Percentiles rank a stretch among this genome's conserved stretches.
These are phyloP conservation scores for Lasaia peninsularis DNA, from an alignment of 1,140 invertebrate genomes.

Conservation along the genomic window DNA sequence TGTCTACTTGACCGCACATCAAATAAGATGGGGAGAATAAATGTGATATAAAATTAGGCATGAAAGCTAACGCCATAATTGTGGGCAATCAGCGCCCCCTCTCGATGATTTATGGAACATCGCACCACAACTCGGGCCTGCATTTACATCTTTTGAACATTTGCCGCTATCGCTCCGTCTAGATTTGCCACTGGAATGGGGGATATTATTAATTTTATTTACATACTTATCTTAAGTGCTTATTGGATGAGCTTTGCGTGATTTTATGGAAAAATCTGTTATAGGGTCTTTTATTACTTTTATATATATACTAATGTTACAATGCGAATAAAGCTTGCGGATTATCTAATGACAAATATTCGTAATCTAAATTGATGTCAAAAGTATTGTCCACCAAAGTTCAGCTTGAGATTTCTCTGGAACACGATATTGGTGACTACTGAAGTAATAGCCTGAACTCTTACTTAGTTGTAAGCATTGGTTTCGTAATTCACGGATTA, in stretches of 20 bases:
- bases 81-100: slow-evolving; percentile 66
- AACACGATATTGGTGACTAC: too few relatives aligned
- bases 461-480: too few relatives aligned
- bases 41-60: slow-evolving; percentile 63
- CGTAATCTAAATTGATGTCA: too few relatives aligned
- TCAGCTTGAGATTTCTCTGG: too few relatives aligned
- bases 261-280: slow-evolving; percentile 1
- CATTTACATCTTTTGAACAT: slow-evolving; percentile 64
- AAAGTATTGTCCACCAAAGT: too few relatives aligned
- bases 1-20: slow-evolving; percentile 33
- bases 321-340: too few relatives aligned
- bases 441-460: too few relatives aligned
- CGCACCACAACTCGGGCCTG: slow-evolving; percentile 28
- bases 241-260: not conserved
- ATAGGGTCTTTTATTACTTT: not conserved
- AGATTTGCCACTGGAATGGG: slow-evolving; percentile 27
- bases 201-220: slow-evolving; percentile 32
- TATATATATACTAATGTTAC: not conserved
- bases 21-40: slow-evolving; percentile 33
- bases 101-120: slow-evolving; percentile 58
- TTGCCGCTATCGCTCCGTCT: slow-evolving; percentile 42
- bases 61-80: slow-evolving; percentile 72
- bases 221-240: slow-evolving; percentile 6
- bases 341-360: too few relatives aligned
- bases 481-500: too few relatives aligned